A percentile compares a stretch with the other conserved stretches of the same genome.
phyloP scores from a whole-genome alignment of 2,797 vertebrate genomes.

The Furcifer pardalis region DNA sequence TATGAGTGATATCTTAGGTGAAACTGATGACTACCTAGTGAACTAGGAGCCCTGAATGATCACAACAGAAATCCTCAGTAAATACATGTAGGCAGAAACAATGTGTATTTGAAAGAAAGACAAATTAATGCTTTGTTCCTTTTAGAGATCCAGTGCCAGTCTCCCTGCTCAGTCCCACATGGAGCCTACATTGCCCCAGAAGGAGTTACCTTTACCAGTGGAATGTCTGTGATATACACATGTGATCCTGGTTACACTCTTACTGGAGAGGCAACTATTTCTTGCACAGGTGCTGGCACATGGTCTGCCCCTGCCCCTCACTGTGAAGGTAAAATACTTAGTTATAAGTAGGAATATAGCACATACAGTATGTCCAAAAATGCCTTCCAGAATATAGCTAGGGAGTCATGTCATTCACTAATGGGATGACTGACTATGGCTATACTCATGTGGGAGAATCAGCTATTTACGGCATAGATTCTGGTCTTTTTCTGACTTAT shows the following conservation, averaged over 20 bases:
- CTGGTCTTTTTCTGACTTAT: conserved; percentile 62
- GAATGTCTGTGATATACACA: conserved; percentile 63
- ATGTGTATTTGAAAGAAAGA: background rate
- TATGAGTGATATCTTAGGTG: background rate
- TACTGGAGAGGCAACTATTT: conserved; percentile 57
- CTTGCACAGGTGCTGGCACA: conserved; percentile 54
- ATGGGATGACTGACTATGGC: conserved; percentile 63
- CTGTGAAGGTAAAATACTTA: background rate
- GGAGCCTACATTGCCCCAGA: background rate
- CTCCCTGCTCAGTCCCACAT: background rate
- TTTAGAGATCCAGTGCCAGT: background rate
- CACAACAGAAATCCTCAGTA: background rate
- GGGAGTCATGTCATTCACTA: background rate
- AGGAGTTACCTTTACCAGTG: background rate
- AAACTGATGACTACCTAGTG: too few species aligned
- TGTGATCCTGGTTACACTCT: conserved; percentile 69
- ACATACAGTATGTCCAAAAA: too few species aligned
- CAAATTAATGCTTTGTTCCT: background rate
- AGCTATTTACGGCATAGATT: conserved; percentile 51
- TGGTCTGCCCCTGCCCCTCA: conserved; percentile 59
- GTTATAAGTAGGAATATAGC: too few species aligned
- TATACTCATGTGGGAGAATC: conserved; percentile 64
- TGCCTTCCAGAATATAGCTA: too few species aligned
- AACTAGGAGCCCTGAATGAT: background rate
- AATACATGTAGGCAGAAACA: background rate